Base-by-base conservation (phyloP, 2,888 invertebrate species). In the Cerceris ruficornis region DNA sequence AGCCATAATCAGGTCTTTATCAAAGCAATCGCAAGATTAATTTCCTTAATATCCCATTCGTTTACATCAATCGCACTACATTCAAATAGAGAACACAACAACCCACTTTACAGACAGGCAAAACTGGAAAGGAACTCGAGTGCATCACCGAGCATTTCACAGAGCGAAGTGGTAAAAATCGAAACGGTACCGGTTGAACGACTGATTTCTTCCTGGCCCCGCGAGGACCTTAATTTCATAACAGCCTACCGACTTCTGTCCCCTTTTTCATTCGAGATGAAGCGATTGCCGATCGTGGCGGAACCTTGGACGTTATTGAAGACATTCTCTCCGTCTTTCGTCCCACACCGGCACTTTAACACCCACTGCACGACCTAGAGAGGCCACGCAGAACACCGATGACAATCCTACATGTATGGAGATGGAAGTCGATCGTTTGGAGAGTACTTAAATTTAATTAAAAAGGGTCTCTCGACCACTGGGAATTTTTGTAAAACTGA, bases 231-330 rank as follows among this genome's bases (percentile, higher is more conserved):
- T 8, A 28, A 52, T 64, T 64, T 64, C 64, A 43, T 64, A 64
- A 64, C 41, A 52, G 42, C n/a, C n/a, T n/a, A n/a, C 52, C n/a
- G 54, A 49, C 14, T 54, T 64, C 64, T 54, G 17, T 64, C 64
- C 64, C 64, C 50, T 64, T 49, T 54, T 52, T 64, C 54, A 49
- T 42, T 52, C 39, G 64, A 39, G 28, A 52, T 39, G 54, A 49
- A 64, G 14, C 41, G 55, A 64, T 64, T 15, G 70, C 11, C 41
- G 55, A 64, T 64, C 43, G 70, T 28, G 15, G 14, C 8, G 17
- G 66, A 73, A 59, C 74, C 69, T 69, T 66, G 69, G 72, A 61
- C 61, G 70, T 80, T 71, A 70, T 52, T n/a, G 61, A 57, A 65
- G 66, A 71, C 66, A 54, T 74, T 70, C 77, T 54, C 14, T 58